phyloP scores from a whole-genome alignment of 2,113 vertebrate species.

The Eclectus roratus region DNA sequence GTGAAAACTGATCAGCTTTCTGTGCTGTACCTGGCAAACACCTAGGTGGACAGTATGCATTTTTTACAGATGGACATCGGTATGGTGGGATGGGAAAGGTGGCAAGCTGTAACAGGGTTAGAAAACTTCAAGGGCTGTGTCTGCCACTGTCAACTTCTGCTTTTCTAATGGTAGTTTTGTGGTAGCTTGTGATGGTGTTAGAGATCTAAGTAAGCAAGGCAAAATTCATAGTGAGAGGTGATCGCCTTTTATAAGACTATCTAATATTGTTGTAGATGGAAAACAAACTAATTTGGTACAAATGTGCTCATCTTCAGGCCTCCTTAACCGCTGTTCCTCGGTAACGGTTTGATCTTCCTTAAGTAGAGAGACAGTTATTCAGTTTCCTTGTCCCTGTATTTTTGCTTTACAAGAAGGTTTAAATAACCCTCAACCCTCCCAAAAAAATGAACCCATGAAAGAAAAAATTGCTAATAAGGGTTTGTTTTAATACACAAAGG shows the following conservation, averaged over 20 bases:
- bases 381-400: background rate
- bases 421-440: fast-evolving
- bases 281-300: background rate
- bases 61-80: fast-evolving
- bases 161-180: background rate
- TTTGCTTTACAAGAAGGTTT: background rate
- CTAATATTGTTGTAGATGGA: background rate
- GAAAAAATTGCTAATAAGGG: background rate
- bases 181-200: background rate
- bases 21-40: fast-evolving
- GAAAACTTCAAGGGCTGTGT: background rate
- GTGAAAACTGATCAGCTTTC: background rate
- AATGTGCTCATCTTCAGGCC: background rate
- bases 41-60: background rate
- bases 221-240: background rate
- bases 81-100: background rate
- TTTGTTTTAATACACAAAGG: background rate
- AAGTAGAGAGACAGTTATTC: background rate
- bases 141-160: background rate
- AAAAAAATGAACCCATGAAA: background rate
- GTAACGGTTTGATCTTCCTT: background rate
- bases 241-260: background rate
- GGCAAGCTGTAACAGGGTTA: background rate
- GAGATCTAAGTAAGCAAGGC: background rate
- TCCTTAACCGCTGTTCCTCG: background rate